Evolutionary conservation across 2,113 vertebrate species (phyloP).

Genomic region (Spilogale gracilis): DNA sequence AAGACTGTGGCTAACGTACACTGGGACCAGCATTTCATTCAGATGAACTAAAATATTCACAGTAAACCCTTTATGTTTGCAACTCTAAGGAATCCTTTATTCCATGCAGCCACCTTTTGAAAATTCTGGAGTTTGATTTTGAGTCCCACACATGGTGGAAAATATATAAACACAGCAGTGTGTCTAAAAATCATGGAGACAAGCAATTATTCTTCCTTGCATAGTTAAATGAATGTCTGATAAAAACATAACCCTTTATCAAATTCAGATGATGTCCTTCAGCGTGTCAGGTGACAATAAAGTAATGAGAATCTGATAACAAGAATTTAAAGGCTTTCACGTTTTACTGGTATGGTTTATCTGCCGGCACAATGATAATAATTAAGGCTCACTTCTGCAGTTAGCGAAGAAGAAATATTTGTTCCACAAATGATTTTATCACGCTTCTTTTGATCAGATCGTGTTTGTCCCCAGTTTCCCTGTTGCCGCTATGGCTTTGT

Average conservation of each 20-base stretch:
- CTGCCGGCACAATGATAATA: background rate
- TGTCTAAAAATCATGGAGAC: background rate
- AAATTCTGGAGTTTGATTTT: background rate
- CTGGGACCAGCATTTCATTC: background rate
- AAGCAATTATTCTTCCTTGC: conserved; percentile 6
- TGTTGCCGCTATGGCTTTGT: background rate
- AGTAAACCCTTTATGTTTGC: background rate
- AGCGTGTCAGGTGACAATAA: background rate
- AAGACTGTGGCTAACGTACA: background rate
- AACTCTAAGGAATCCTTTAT: conserved; percentile 1
- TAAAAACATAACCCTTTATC: background rate
- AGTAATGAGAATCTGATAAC: background rate
- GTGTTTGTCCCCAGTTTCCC: background rate
- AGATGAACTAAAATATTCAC: background rate
- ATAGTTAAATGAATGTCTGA: background rate
- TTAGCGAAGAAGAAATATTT: background rate
- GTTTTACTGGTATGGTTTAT: background rate
- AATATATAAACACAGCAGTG: conserved; percentile 4
- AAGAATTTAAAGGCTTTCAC: background rate
- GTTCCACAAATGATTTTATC: background rate
- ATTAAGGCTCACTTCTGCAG: background rate
- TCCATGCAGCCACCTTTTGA: background rate
- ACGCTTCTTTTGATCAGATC: background rate
- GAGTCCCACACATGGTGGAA: background rate
- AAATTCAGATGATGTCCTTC: conserved; percentile 29